These are phyloP conservation scores for Eira barbara DNA, from an alignment of 2,113 vertebrate species.

Conservation along the genomic window DNA sequence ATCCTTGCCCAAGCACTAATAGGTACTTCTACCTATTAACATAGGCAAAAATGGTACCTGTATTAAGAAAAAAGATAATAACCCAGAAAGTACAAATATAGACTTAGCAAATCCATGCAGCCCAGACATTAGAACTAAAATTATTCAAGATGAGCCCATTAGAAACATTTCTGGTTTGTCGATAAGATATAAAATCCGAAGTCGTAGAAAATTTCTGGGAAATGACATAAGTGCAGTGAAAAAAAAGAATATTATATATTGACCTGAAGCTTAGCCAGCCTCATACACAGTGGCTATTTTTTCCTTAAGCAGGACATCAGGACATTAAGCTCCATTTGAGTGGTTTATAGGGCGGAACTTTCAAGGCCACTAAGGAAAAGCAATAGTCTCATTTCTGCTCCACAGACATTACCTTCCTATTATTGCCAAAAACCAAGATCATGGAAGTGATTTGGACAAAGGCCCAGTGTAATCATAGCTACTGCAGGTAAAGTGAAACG, in stretches of 20 bases:
- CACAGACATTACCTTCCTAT: neutral
- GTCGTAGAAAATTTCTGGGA: neutral
- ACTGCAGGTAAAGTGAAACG: conserved; percentile 38
- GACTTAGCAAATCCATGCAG: neutral
- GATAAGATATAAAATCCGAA: neutral
- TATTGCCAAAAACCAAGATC: conserved; percentile 46
- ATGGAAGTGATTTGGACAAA: conserved; percentile 49
- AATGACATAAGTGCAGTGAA: neutral
- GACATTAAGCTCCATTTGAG: neutral
- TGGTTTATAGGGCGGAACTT: conserved; percentile 5
- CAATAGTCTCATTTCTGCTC: conserved; percentile 31
- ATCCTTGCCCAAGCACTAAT: neutral
- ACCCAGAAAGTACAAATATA: neutral
- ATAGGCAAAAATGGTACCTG: neutral
- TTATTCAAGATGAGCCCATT: neutral
- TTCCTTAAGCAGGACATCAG: neutral
- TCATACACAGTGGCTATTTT: neutral
- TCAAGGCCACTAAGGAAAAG: conserved; percentile 18
- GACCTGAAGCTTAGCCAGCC: neutral
- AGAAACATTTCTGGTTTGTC: neutral
- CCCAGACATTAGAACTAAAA: neutral
- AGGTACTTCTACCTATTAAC: neutral
- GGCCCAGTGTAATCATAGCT: conserved; percentile 45
- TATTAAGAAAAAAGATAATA: neutral
- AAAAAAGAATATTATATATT: neutral